These are phyloP conservation scores for Thunnus maccoyii DNA, from an alignment of 2,113 vertebrate species.

Conservation along the genomic window DNA sequence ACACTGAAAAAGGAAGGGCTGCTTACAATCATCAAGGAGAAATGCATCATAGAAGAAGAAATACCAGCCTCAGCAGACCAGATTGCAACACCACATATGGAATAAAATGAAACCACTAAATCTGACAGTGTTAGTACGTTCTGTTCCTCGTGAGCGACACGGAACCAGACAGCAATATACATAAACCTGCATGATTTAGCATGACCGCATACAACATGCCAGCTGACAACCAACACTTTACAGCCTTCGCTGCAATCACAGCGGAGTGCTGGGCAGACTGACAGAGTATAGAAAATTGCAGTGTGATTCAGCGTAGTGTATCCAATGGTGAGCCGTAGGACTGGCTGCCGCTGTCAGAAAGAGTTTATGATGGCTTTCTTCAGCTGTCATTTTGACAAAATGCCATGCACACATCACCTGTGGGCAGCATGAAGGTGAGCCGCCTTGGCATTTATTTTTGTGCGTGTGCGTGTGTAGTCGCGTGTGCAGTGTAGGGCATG, in stretches of 20 bases:
- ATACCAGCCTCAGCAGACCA: neutral
- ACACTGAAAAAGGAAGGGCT: neutral
- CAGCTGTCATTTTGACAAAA: constrained; percentile 39
- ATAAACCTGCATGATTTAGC: constrained; percentile 13
- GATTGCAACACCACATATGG: neutral
- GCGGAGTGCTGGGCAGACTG: constrained; percentile 1
- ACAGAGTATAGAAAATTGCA: constrained; percentile 21
- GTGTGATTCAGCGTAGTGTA: constrained; percentile 6
- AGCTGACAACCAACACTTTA: constrained; percentile 27
- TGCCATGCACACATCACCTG: constrained; percentile 8
- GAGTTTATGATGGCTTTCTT: constrained; percentile 43
- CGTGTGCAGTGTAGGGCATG: neutral
- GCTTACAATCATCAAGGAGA: neutral
- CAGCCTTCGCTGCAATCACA: constrained; percentile 5
- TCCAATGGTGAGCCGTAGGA: constrained; percentile 13
- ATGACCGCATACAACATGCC: constrained; percentile 9
- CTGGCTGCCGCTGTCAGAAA: constrained; percentile 36
- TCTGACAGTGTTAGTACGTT: neutral
- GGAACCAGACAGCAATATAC: neutral
- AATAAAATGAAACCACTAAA: constrained; percentile 9
- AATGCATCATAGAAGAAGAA: constrained; percentile 3
- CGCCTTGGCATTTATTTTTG: constrained; percentile 20
- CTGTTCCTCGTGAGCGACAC: constrained; percentile 6
- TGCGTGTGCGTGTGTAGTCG: neutral
- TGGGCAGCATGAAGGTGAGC: constrained; percentile 24